Conservation (phyloP, 2,797 vertebrate genomes). For the Spheniscus humboldti region DNA sequence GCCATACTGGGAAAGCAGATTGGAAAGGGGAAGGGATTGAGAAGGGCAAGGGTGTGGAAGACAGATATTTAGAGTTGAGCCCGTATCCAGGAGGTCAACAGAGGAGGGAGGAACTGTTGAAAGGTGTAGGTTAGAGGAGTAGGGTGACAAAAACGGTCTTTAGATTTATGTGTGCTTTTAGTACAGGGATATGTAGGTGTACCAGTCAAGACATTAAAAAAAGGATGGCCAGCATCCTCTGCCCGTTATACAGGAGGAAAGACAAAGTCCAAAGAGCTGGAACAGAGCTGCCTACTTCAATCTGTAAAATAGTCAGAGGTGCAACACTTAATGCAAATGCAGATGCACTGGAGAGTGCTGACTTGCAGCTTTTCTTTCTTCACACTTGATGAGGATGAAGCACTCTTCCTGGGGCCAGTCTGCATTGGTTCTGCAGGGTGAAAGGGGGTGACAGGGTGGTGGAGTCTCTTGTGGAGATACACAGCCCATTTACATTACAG, state of each 20-base stretch:
- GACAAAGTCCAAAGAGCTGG: background rate
- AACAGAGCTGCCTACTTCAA: background rate
- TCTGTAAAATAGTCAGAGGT: background rate
- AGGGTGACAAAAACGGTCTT: background rate
- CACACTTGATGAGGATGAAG: background rate
- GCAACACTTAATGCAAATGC: background rate
- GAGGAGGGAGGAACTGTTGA: background rate
- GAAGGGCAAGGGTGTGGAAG: background rate
- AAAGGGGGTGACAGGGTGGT: background rate
- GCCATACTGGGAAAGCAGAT: background rate
- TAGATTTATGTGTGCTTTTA: background rate
- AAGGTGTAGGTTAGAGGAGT: background rate
- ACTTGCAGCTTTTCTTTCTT: background rate
- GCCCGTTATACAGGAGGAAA: background rate
- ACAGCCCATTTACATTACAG: background rate
- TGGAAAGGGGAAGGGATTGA: background rate
- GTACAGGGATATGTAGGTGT: background rate
- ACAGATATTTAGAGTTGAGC: background rate
- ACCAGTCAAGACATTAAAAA: background rate
- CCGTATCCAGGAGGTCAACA: background rate
- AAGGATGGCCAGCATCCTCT: background rate
- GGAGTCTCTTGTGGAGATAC: background rate
- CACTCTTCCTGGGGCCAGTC: background rate
- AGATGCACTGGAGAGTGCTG: background rate
- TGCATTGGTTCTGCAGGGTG: background rate